phyloP scores from a whole-genome alignment of 37 sponge, comb jelly and placozoan species.

The Tethya wilhelma region DNA sequence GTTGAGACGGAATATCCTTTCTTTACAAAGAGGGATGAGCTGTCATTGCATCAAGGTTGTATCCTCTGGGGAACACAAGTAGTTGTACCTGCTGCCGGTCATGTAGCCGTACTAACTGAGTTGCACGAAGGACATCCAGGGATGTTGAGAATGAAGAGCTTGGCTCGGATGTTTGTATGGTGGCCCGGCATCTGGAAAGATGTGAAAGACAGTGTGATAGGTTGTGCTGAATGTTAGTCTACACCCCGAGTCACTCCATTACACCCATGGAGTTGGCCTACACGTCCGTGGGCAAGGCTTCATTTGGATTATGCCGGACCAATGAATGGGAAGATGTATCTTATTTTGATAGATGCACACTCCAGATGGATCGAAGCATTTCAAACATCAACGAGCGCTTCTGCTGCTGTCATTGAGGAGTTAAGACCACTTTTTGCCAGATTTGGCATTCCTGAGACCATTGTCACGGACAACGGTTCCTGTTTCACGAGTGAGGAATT shows the following conservation, averaged over 20 bases:
- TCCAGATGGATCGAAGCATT: slow-evolving; percentile 1
- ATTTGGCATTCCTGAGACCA: too few relatives aligned
- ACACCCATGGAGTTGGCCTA: slow-evolving; percentile 12
- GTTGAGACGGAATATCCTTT: background rate
- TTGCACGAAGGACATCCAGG: background rate
- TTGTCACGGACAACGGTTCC: too few relatives aligned
- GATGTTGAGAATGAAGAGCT: background rate
- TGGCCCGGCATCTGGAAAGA: background rate
- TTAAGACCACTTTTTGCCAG: too few relatives aligned
- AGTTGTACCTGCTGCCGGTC: background rate
- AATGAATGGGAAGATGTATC: background rate
- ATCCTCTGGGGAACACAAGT: background rate
- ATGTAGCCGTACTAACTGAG: background rate
- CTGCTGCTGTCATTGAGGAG: background rate
- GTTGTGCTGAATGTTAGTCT: background rate
- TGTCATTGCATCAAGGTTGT: background rate
- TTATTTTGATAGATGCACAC: background rate
- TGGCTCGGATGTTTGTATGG: background rate
- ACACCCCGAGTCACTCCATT: background rate
- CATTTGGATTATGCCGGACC: slow-evolving; percentile 18
- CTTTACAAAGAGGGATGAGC: background rate
- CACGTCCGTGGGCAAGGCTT: background rate
- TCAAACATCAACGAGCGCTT: background rate
- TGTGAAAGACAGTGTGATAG: background rate
- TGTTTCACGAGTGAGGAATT: too few relatives aligned